Base-by-base conservation (phyloP, 2,113 vertebrate species). In the Scophthalmus maximus region DNA sequence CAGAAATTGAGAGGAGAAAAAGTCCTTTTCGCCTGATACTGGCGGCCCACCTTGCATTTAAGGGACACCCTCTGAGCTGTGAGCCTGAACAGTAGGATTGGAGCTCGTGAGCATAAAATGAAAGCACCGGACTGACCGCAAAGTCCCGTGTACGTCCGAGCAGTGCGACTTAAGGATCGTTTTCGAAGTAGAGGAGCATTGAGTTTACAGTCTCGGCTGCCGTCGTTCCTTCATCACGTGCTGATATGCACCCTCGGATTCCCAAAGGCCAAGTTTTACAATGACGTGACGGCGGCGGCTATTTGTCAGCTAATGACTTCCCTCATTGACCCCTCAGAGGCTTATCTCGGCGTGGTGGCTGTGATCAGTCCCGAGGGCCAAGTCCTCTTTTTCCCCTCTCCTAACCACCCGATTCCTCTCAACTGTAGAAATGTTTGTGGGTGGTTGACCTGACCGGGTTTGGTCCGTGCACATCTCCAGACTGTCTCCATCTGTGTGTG, bases 221-320 rank as follows among this genome's bases (percentile, higher is more conserved):
- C 57, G 68, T 68, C 80, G 64, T 79, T 36, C 30, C 30, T 23
- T 14, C 14, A n/a, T 46, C 42, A 65, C 68, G 74, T 64, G 72
- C 73, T 80, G 68, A 69, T 82, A 42, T 70, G 49, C 67, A 51
- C 22, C 55, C 51, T 64, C 66, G 62, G 47, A 66, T 77, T 83
- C 69, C 74, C 62, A 23, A 8, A 40, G 79, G 50, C 63, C 27
- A 18, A 25, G 49, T 66, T 69, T n/a, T 78, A 47, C 77, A 83
- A 85, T 81, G 65, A 56, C 68, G 53, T 84, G 78, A 63, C 10
- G 63, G 62, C 32, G 53, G 51, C 12, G 65, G 64, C 56, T 73
- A 81, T 90, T 88, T 87, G 68, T 86, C 78, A 80, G 74, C 70
- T 87, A 89, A 86, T 88, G 78, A 78, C 69, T 72, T 76, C 75